phyloP scores from a whole-genome alignment of 1,140 invertebrate genomes.

The Cherax destructor region DNA sequence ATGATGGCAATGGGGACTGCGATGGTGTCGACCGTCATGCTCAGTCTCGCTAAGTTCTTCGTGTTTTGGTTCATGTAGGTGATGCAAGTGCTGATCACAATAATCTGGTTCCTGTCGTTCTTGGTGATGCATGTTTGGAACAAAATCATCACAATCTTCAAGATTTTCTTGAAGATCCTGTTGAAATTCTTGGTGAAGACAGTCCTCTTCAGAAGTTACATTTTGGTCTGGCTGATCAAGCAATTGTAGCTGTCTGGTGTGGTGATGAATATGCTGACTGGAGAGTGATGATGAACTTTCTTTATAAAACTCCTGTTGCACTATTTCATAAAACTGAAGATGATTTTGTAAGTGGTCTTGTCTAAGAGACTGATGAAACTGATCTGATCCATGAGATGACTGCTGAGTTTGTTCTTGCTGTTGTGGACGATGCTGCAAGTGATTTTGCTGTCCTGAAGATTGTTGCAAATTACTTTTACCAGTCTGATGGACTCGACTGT shows the following conservation, averaged over 20 bases:
- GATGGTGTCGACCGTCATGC: background rate
- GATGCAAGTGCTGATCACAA: background rate
- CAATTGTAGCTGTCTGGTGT: background rate
- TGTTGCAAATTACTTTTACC: background rate
- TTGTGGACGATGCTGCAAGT: background rate
- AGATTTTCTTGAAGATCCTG: background rate
- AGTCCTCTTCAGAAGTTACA: background rate
- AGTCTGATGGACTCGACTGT: background rate
- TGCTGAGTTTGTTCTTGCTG: background rate
- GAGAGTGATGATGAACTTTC: background rate
- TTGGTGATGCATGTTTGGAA: constrained; percentile 17
- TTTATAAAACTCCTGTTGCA: constrained; percentile 19
- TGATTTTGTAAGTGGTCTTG: constrained; percentile 6
- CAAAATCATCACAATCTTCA: constrained; percentile 24
- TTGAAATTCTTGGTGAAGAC: background rate
- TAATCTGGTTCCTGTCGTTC: constrained; percentile 12
- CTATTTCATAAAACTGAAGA: constrained; percentile 16
- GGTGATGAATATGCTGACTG: constrained; percentile 2
- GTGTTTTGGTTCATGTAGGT: background rate
- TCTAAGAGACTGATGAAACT: background rate
- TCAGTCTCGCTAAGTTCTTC: background rate
- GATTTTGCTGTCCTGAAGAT: background rate
- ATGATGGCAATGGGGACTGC: background rate
- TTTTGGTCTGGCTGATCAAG: background rate
- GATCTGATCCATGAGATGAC: constrained; percentile 13